Evolutionary conservation across 2,113 vertebrate species (phyloP), one percentile per base, ranked within the genome.

Genomic region (Gila orcuttii): DNA sequence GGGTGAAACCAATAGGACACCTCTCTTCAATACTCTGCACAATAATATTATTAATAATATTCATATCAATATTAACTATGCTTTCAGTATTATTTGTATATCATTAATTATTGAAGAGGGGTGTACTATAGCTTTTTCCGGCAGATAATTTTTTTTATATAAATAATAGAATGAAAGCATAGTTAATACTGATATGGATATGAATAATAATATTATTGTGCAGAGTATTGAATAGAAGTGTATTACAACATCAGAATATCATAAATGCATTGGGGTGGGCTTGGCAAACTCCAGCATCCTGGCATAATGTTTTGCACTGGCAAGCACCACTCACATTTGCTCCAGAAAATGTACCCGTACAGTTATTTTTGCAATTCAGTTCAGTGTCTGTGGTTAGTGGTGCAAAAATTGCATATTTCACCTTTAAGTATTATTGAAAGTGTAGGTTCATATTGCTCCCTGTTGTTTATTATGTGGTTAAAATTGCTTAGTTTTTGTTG

Each of bases 381-480:
- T 82, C 75, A 68, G 60, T 55, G 12, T 19, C 74, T 69, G 42
- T 0, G 23, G 55, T 75, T 23, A 80, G n/a, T 55, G 42, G 42
- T 25, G 19, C 1, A n/a, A 28, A 79, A 79, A n/a, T 80, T 45
- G 42, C 59, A 80, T 39, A 62, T n/a, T 80, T 42, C 36, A 45
- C 57, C 36, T 80, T 64, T 45, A 62, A 64, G 10, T 47, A 17
- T 79, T 64, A 64, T 64, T 64, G 42, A 45, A 80, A 64, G 42
- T 8, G 8, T 17, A 25, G 57, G 13, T 45, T 45, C 13, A 28
- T 45, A 47, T 62, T 28, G 59, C 59, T 62, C 57, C 23, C 57
- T 45, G 33, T 79, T 55, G 50, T 77, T 79, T 60, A 79, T 60
- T 59, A 15, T 79, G 50, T 79, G 76, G 76, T 79, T 47, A 28